Evolutionary conservation across 2,888 invertebrate species (phyloP).

Genomic region (Drosophila fulvimacula): DNA sequence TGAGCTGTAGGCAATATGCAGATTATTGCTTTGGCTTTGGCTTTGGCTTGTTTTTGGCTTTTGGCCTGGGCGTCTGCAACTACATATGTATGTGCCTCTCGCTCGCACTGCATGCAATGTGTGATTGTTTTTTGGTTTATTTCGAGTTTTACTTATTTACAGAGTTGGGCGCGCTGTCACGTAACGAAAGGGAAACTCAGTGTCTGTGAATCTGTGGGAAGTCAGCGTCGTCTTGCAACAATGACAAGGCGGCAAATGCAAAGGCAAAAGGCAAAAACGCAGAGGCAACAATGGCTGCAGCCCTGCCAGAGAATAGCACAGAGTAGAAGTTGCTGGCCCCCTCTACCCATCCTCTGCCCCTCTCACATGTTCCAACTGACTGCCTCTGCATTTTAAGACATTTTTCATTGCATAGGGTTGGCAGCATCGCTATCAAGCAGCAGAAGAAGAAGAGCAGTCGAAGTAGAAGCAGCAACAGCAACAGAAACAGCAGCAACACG

Average conservation of each 20-base stretch:
- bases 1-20: conserved; percentile 63
- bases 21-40: conserved; percentile 39
- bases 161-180: conserved; percentile 69
- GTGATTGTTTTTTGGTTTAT: conserved; percentile 48
- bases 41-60: conserved; percentile 31
- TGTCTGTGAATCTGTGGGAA: conserved; percentile 69
- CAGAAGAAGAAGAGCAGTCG: conserved; percentile 19
- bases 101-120: conserved; percentile 39
- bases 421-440: conserved; percentile 31
- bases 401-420: conserved; percentile 49
- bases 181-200: conserved; percentile 74
- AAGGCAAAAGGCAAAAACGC: conserved; percentile 36
- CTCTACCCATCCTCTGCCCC: background rate
- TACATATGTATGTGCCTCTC: conserved; percentile 30
- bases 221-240: conserved; percentile 67
- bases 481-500: conserved; percentile 52
- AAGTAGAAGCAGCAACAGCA: conserved; percentile 15
- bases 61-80: conserved; percentile 33
- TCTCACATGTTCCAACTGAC: conserved; percentile 59
- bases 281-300: conserved; percentile 51
- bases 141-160: conserved; percentile 7
- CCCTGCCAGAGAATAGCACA: conserved; percentile 43
- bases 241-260: conserved; percentile 63
- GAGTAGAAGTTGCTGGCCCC: conserved; percentile 53
- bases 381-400: conserved; percentile 67